phyloP scores from a whole-genome alignment of 92 coral and sea anemone genomes.

The Parazoanthus swiftii region DNA sequence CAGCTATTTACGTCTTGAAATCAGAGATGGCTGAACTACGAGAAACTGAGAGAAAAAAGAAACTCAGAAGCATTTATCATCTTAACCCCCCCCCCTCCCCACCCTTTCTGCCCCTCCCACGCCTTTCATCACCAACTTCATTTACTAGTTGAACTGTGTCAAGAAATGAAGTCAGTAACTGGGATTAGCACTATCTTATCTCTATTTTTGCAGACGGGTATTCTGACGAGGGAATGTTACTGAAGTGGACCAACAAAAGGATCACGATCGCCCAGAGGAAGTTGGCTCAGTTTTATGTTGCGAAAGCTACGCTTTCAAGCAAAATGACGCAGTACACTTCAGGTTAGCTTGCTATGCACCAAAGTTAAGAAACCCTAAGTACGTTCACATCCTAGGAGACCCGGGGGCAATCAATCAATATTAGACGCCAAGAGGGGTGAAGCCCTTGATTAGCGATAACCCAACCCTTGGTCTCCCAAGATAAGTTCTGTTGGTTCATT shows the following conservation, averaged over 20 bases:
- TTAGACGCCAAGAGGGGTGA: too few species aligned
- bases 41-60: too few species aligned
- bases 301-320: constrained; percentile 5
- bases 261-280: constrained; percentile 18
- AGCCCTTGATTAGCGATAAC: too few species aligned
- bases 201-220: neutral
- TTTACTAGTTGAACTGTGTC: neutral
- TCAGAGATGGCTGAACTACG: too few species aligned
- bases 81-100: too few species aligned
- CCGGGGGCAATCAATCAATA: too few species aligned
- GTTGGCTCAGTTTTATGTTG: constrained; percentile 31
- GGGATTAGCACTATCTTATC: neutral
- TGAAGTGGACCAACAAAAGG: constrained; percentile 14
- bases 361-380: neutral
- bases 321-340: neutral
- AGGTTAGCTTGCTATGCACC: neutral
- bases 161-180: neutral
- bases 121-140: neutral
- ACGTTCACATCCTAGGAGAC: too few species aligned
- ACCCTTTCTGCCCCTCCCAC: too few species aligned
- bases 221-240: neutral
- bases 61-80: too few species aligned
- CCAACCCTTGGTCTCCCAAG: too few species aligned
- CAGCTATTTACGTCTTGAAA: too few species aligned
- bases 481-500: too few species aligned